Conservation (phyloP, 2,113 vertebrate genomes). For the Aldabrachelys gigantea region DNA sequence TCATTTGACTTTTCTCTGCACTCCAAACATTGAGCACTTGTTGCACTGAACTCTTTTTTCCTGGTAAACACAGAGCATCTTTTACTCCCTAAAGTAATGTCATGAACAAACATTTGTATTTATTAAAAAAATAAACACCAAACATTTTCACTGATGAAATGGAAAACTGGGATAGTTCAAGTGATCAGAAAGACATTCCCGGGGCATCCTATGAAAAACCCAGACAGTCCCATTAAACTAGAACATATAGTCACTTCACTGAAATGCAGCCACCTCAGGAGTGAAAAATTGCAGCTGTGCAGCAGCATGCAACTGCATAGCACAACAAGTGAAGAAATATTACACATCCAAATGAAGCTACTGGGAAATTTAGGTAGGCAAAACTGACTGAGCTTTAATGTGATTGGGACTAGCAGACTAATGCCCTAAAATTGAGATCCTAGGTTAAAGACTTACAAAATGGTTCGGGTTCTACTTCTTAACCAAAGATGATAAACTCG, state of each 20-base stretch:
- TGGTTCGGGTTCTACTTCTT: not conserved
- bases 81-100: not conserved
- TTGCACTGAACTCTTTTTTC: not conserved
- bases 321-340: not conserved
- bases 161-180: not conserved
- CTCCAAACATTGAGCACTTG: not conserved
- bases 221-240: not conserved
- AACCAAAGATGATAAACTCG: not conserved
- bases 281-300: not conserved
- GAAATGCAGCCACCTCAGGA: not conserved
- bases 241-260: not conserved
- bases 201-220: not conserved
- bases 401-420: not conserved
- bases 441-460: not conserved
- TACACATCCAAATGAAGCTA: not conserved
- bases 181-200: not conserved
- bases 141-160: not conserved
- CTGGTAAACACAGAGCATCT: not conserved
- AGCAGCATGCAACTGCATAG: not conserved
- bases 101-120: not conserved
- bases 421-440: not conserved
- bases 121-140: not conserved
- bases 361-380: not conserved
- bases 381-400: not conserved
- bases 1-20: not conserved